These are phyloP conservation scores for Sycophila texana DNA, from an alignment of 2,888 invertebrate genomes.

Conservation along the genomic window DNA sequence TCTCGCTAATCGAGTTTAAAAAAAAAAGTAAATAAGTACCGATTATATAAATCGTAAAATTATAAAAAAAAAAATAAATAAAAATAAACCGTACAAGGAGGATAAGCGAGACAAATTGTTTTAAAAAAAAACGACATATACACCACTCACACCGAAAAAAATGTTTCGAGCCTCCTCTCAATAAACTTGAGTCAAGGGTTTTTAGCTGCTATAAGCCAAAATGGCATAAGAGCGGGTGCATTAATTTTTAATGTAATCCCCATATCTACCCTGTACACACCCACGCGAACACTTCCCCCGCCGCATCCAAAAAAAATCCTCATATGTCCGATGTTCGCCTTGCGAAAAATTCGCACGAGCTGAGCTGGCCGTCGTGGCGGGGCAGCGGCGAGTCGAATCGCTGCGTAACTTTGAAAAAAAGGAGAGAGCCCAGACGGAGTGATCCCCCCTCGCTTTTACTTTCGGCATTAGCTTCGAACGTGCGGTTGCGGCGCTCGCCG, in stretches of 20 bases:
- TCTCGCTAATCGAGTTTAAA: constrained; percentile 13
- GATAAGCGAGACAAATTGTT: constrained; percentile 28
- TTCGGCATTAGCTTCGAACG: constrained; percentile 38
- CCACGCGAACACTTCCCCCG: constrained; percentile 6
- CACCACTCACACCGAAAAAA: constrained; percentile 55
- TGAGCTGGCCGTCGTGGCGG: neutral
- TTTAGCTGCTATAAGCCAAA: constrained; percentile 68
- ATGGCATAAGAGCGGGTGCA: constrained; percentile 49
- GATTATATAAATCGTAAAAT: neutral
- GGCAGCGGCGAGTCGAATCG: neutral
- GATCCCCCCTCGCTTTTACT: neutral
- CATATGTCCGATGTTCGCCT: no score
- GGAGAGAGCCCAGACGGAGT: neutral
- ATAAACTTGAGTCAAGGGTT: constrained; percentile 75
- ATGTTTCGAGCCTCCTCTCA: constrained; percentile 64
- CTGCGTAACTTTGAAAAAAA: neutral
- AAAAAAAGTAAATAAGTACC: constrained; percentile 15
- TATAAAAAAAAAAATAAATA: constrained; percentile 24
- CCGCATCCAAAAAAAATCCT: neutral
- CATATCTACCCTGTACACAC: constrained; percentile 21
- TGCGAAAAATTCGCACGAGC: neutral
- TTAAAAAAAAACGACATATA: constrained; percentile 2
- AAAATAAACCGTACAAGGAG: constrained; percentile 23
- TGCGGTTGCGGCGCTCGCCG: constrained; percentile 28
- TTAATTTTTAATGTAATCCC: constrained; percentile 49